phyloP scores from a whole-genome alignment of 2,888 invertebrate genomes.

The Drosophila meridionalis region DNA sequence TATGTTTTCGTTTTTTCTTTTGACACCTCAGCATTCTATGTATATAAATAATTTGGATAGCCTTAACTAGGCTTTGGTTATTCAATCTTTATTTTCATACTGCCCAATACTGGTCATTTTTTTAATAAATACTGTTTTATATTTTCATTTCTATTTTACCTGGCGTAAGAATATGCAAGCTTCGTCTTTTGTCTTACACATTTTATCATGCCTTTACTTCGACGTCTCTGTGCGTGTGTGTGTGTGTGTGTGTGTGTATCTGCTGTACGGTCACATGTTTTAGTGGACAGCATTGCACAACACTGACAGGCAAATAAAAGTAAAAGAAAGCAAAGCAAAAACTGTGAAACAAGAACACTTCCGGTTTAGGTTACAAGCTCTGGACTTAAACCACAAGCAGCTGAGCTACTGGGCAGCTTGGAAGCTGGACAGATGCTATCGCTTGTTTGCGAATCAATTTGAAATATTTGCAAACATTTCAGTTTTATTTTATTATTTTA shows the following conservation, averaged over 20 bases:
- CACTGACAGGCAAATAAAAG: conserved; percentile 16
- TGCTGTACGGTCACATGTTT: conserved; percentile 24
- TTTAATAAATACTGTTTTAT: background rate
- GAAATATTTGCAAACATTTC: conserved; percentile 9
- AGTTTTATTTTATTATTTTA: conserved; percentile 14
- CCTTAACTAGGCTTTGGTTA: too few species aligned
- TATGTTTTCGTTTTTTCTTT: background rate
- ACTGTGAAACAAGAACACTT: conserved; percentile 24
- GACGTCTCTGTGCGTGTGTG: background rate
- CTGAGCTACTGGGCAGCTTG: background rate
- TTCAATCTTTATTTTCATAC: too few species aligned
- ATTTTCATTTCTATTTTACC: too few species aligned
- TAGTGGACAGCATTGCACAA: conserved; percentile 26
- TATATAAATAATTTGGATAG: too few species aligned
- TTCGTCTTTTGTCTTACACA: background rate
- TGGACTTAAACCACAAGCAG: conserved; percentile 20
- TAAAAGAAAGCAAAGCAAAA: background rate
- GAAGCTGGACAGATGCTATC: background rate
- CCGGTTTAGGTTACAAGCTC: conserved; percentile 34
- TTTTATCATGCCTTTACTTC: background rate
- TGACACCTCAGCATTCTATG: background rate
- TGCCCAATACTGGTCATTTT: background rate
- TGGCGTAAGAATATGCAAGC: conserved; percentile 2
- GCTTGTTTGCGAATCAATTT: conserved; percentile 31
- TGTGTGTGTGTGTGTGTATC: conserved; percentile 8